Evolutionary conservation across 2,113 vertebrate species (phyloP), one percentile per base, ranked within the genome.

Genomic region (Larimichthys polyactis): DNA sequence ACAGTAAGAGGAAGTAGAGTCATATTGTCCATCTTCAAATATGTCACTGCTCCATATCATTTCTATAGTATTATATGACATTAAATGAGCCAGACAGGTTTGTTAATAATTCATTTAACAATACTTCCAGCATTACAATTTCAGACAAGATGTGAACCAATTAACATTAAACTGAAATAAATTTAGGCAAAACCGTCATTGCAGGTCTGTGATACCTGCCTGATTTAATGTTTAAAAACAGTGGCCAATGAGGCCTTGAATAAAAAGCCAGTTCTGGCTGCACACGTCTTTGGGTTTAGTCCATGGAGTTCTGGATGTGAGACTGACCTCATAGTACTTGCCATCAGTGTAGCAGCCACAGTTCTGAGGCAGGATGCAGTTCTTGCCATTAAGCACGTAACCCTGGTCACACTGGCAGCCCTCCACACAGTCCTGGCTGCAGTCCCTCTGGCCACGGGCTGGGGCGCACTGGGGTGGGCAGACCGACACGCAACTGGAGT

Each of bases 331-430:
- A 0, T 97, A 99, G 90, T 99, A 99, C 88, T 98, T 99, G 81
- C 97, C 97, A 0, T 99, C 98, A 0, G 96, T 95, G 91, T 99
- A 99, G 93, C 98, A 99, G 93, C 98, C 98, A 0, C 98, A 99
- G 95, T 95, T 97, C 69, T 99, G 98, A 6, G 95, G 96, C 59
- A 97, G 96, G 87, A 99, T 97, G 94, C 98, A 99, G 93, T 94
- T 97, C 93, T 95, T 97, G 87, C 98, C 98, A 0, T 99, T 97
- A 83, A 98, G 96, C 15, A 99, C 97, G 0, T 97, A 99, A 19
- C 98, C 98, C 0, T 95, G 89, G 80, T 99, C 97, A 0, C 98
- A 99, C 90, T 98, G 97, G 73, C 98, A 99, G 15, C 98, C 98
- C 91, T 99, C 98, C 93, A 97, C 96, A 0, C 98, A 99, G 87